These are phyloP conservation scores for Bombylius discolor DNA, from an alignment of 2,888 invertebrate species.

Conservation along the genomic window DNA sequence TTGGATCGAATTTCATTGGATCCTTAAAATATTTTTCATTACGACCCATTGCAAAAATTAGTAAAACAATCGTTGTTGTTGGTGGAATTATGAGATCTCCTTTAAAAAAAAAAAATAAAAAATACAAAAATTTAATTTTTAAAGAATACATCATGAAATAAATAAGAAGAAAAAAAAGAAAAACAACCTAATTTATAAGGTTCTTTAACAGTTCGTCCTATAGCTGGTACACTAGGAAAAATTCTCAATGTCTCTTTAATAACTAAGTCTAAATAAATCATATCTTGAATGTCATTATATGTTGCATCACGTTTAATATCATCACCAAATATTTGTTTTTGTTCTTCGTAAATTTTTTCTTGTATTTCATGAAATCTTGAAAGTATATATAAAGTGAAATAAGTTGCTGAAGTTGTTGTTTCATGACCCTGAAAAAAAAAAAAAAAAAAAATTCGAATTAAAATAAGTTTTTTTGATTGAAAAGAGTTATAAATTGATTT, in stretches of 20 bases:
- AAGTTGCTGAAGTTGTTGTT: constrained; percentile 73
- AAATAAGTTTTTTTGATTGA: too few species aligned
- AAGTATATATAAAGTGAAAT: constrained; percentile 72
- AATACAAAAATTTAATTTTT: not conserved
- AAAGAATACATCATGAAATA: too few species aligned
- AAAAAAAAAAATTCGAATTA: too few species aligned
- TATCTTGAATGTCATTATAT: constrained; percentile 61
- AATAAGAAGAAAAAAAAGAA: too few species aligned
- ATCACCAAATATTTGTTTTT: constrained; percentile 63
- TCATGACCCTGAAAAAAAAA: constrained; percentile 83
- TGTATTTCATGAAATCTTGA: constrained; percentile 72
- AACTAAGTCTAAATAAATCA: constrained; percentile 70
- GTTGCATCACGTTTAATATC: constrained; percentile 57
- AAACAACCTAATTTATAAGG: too few species aligned
- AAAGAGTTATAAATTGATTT: too few species aligned
- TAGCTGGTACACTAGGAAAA: constrained; percentile 69
- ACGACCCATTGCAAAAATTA: constrained; percentile 27
- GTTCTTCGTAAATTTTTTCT: constrained; percentile 55
- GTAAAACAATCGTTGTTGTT: constrained; percentile 31
- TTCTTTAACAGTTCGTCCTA: constrained; percentile 32
- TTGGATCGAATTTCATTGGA: constrained; percentile 29
- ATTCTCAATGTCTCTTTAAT: constrained; percentile 62
- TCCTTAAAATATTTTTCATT: constrained; percentile 26
- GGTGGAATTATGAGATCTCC: constrained; percentile 33
- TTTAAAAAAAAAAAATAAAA: constrained; percentile 10